A percentile compares a stretch with the other conserved stretches of the same genome.
These are phyloP conservation scores for Malacoraja senta DNA, from an alignment of 2,797 vertebrate species.

Conservation along the genomic window DNA sequence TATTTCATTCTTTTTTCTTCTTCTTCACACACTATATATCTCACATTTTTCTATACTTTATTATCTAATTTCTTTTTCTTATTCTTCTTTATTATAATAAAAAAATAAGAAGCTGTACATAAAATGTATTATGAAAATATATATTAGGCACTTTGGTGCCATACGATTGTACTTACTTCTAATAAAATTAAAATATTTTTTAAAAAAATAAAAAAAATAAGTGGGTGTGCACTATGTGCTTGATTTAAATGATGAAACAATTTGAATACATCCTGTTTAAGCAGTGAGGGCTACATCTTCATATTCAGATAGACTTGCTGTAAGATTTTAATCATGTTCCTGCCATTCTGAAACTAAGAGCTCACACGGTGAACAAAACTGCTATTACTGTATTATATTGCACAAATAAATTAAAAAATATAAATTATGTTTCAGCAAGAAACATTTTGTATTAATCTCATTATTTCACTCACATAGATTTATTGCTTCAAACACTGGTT, in stretches of 20 bases:
- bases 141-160: too few species aligned
- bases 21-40: too few species aligned
- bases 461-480: constrained; percentile 29
- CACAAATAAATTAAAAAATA: constrained; percentile 27
- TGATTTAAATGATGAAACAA: not conserved
- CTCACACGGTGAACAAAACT: constrained; percentile 26
- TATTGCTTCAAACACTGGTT: constrained; percentile 16
- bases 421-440: constrained; percentile 26
- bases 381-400: not conserved
- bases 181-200: too few species aligned
- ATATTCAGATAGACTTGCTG: not conserved
- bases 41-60: too few species aligned
- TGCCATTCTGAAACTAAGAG: not conserved
- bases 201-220: too few species aligned
- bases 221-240: not conserved
- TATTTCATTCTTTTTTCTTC: too few species aligned
- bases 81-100: too few species aligned
- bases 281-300: too few species aligned
- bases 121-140: too few species aligned
- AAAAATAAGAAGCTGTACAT: too few species aligned
- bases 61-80: too few species aligned
- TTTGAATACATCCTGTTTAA: not conserved
- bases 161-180: too few species aligned
- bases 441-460: constrained; percentile 29
- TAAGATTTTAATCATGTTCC: constrained; percentile 7